Evolutionary conservation across 2,113 vertebrate genomes (phyloP), one percentile per base, ranked within the genome.

Genomic region (Hiodon alosoides): DNA sequence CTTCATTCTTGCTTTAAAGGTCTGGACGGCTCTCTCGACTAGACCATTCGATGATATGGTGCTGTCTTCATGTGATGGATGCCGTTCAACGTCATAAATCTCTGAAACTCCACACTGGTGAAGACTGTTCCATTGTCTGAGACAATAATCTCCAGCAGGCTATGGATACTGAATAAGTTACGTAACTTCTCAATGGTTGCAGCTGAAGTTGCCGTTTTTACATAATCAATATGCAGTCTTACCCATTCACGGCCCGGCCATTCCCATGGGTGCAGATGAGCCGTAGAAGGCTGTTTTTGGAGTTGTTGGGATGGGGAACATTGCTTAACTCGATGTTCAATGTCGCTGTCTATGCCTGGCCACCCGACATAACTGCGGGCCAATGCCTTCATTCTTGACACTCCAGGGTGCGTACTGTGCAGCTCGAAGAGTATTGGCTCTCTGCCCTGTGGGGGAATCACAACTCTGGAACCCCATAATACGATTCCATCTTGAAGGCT

Each of bases 341-440:
- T 65, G 4, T 82, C 64, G 59, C 51, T 50, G 66, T 82, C 77
- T 69, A 84, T 80, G 76, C 67, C 55, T 77, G 77, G 53, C 79
- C 67, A 83, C 78, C 73, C 81, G 74, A 88, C 79, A 78, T 80
- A 71, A 78, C 75, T 78, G n/a, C 71, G 5, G 13, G 67, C 76
- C 31, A 80, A 59, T 3, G 73, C 84, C 82, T 83, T 83, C 68
- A 78, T 78, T 31, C 3, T 54, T 13, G 66, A 80, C 3, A 75
- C 82, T 7, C 71, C 78, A 52, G 79, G 13, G 17, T 83, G 73
- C 1, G 58, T 16, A 3, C 68, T 72, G 53, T 75, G 66, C 11
- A 55, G 7, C 8, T 65, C 17, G 16, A 76, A 14, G 9, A 71
- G 31, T 50, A 74, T 7, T 3, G 7, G 0, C 0, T 8, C 14